A percentile compares a stretch with the other conserved stretches of the same genome.
Conservation (phyloP, 2,888 invertebrate species). For the Spodoptera exigua region DNA sequence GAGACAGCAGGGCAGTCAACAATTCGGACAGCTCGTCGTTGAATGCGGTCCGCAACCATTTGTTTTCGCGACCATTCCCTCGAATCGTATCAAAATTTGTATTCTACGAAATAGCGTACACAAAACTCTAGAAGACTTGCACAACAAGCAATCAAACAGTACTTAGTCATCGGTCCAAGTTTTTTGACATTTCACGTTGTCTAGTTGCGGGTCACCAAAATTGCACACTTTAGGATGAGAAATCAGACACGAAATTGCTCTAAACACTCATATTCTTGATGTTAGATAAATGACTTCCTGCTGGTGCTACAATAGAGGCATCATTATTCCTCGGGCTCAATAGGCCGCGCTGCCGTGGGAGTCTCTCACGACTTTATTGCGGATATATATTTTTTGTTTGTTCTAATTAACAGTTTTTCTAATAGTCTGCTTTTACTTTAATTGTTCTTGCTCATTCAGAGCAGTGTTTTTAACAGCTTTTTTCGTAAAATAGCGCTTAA, state of each 20-base stretch:
- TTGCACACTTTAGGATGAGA: constrained; percentile 86
- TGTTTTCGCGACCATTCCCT: too few relatives aligned
- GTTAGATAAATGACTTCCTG: constrained; percentile 89
- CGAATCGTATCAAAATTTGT: constrained; percentile 14
- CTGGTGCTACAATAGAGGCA: constrained; percentile 85
- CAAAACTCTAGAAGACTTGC: constrained; percentile 45
- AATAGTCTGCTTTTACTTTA: constrained; percentile 87
- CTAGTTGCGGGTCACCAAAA: constrained; percentile 72
- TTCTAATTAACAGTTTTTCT: constrained; percentile 88
- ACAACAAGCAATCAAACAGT: constrained; percentile 54
- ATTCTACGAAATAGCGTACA: constrained; percentile 36
- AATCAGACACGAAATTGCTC: constrained; percentile 88
- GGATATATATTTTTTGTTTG: constrained; percentile 88
- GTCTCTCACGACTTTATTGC: constrained; percentile 87
- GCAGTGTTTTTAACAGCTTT: constrained; percentile 58
- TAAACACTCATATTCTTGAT: constrained; percentile 89
- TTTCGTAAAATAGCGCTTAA: constrained; percentile 24
- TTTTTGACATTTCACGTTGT: constrained; percentile 63
- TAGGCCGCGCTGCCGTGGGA: constrained; percentile 84
- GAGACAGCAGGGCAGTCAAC: too few relatives aligned
- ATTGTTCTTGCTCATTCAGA: constrained; percentile 74
- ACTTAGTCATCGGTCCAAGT: constrained; percentile 60
- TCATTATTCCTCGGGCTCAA: constrained; percentile 84
- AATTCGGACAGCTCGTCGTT: too few relatives aligned
- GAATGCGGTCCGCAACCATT: too few relatives aligned